Evolutionary conservation across 2,113 vertebrate genomes (phyloP), one percentile per base, ranked within the genome.

Genomic region (Abramis brama): DNA sequence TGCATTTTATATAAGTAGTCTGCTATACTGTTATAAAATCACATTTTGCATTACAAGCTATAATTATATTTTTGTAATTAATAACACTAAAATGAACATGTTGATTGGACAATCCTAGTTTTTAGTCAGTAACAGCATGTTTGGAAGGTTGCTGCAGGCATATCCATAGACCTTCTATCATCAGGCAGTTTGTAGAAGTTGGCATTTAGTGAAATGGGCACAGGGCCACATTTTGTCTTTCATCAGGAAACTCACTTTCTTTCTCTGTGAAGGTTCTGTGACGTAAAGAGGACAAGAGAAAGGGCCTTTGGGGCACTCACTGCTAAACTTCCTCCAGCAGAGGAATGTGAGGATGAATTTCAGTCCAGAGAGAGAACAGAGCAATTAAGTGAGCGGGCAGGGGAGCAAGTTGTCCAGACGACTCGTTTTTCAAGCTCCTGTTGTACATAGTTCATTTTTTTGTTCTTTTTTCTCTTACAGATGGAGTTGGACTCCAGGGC

Each of bases 211-310:
- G 47, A 86, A 47, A 52, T 73, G 66, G 52, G 60, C 84, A 78
- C 43, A 82, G 66, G 71, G 25, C 77, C 82, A 86, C 82, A 71
- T 62, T 75, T 78, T 62, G 57, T 66, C 83, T 57, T 39, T 47
- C 82, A 77, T 75, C 87, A 76, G 90, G 82, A 75, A 68, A 57
- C 50, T 30, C 59, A 57, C 68, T 30, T 71, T 27, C 30, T 21
- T 36, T 23, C 11, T 25, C 25, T 82, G 21, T 71, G 74, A 62
- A 84, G 55, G 62, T 79, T 60, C 86, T 64, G 86, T 92, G 89
- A 92, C 88, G 89, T 90, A 86, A 86, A 82, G 86, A 91, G 81
- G 88, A 90, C 91, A 91, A 81, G 73, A 89, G 85, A 87, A 68
- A 88, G 36, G 64, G 90, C 93, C 91, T 75, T 3, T 7, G 59